Percentiles rank a stretch among this genome's conserved stretches.
phyloP scores from a whole-genome alignment of 2,888 invertebrate species.

The Tenthredo distinguenda region DNA sequence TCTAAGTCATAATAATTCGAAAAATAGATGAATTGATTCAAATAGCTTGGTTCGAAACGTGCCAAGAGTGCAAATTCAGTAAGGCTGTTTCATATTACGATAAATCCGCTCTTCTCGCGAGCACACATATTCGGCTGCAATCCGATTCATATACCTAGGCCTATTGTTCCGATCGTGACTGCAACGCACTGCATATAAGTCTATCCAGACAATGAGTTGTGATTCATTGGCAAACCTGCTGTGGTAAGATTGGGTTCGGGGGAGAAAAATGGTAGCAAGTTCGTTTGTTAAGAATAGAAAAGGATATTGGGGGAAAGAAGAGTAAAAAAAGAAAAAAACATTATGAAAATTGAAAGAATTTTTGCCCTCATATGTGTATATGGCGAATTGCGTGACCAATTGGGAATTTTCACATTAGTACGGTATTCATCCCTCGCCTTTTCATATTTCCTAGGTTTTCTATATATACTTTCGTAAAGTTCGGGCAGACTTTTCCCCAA shows the following conservation, averaged over 20 bases:
- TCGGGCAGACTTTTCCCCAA: conserved; percentile 56
- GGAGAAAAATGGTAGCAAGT: background rate
- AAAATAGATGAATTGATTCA: too few relatives aligned
- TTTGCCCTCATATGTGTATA: background rate
- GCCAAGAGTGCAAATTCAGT: background rate
- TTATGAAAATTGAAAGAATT: conserved; percentile 4
- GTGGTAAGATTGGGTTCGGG: background rate
- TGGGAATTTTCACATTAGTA: conserved; percentile 46
- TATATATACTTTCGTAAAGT: conserved; percentile 54
- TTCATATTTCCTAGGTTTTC: conserved; percentile 53
- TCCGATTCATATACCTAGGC: background rate
- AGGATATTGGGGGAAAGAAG: background rate
- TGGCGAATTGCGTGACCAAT: conserved; percentile 17
- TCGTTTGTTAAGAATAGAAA: background rate
- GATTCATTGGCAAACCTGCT: conserved; percentile 16
- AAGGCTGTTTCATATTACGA: background rate
- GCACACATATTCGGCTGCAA: background rate
- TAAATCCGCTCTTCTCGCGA: background rate
- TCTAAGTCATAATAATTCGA: too few relatives aligned
- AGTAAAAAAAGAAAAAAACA: background rate
- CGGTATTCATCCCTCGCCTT: conserved; percentile 41
- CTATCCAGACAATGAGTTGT: background rate
- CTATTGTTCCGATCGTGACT: background rate
- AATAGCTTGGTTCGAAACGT: background rate
- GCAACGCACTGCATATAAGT: background rate